Evolutionary conservation across 2,113 vertebrate genomes (phyloP), one percentile per base, ranked within the genome.

Genomic region (Peucedramus taeniatus): DNA sequence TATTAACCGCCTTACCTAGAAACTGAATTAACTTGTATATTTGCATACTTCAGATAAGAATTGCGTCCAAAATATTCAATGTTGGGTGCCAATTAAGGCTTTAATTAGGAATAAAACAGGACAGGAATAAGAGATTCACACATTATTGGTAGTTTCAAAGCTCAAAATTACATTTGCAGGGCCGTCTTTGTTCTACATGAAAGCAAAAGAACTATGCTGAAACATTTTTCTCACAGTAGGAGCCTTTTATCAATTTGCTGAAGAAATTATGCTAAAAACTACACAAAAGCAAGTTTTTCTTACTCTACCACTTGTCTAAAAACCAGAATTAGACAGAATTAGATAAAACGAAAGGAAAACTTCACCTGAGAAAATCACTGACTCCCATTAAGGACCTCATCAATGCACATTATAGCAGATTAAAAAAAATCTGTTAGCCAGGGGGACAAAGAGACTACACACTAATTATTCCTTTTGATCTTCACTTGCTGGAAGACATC

Each of bases 381-480:
- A 51, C 75, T 92, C 90, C 79, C 85, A 78, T 94, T 94, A 92
- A 93, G 71, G 35, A 92, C 71, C 81, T 96, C 4, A 24, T 94
- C 86, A 95, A 88, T 78, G 85, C 60, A 89, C 56, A 83, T 95
- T 90, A 95, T 39, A 94, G 53, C n/a, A 93, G 68, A 90, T 90
- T 60, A 44, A 85, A 94, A 94, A 92, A 96, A 87, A 11, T 91
- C 54, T 96, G 59, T 53, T 91, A 93, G 92, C 92, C 83, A 94
- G 22, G 17, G 74, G 93, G 90, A 96, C 88, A 96, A 92, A 95
- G 68, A 90, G 68, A 90, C 88, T 95, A 86, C 71, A 90, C 45
- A 68, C 85, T 95, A 96, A 94, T 94, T 97, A 96, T 96, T 96
- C 92, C 37, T 93, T 96, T 96, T 96, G 93, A 96, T 96, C 90